Evolutionary conservation across 2,113 vertebrate genomes (phyloP).

Genomic region (Pangasianodon hypophthalmus): DNA sequence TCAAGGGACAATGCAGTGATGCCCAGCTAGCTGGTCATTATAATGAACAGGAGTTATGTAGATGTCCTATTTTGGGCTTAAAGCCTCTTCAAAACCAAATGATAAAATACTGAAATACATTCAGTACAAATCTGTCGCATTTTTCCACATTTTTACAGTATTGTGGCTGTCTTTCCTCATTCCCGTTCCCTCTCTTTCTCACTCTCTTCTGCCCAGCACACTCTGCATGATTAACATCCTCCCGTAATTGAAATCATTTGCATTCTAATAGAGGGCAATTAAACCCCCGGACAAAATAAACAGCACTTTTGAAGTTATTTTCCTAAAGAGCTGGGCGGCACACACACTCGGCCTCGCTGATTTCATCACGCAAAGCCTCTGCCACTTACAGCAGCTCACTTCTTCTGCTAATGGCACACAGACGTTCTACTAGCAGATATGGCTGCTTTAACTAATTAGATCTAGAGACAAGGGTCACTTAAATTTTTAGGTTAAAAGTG

Average conservation of each 20-base stretch:
- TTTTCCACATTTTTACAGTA: neutral
- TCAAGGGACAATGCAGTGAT: neutral
- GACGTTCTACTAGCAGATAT: slow-evolving; percentile 11
- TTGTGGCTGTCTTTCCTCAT: neutral
- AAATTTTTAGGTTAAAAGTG: neutral
- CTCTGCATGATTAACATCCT: slow-evolving; percentile 68
- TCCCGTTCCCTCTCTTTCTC: neutral
- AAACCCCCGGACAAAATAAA: slow-evolving; percentile 75
- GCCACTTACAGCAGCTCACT: neutral
- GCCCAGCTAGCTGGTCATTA: neutral
- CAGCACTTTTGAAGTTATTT: slow-evolving; percentile 70
- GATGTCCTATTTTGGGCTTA: neutral
- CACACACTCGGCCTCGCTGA: slow-evolving; percentile 37
- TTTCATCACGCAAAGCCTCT: slow-evolving; percentile 1
- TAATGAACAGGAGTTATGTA: neutral
- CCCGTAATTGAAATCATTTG: slow-evolving; percentile 76
- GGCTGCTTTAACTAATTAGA: neutral
- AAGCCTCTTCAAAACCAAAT: neutral
- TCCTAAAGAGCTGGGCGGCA: slow-evolving; percentile 67
- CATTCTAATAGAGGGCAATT: slow-evolving; percentile 80
- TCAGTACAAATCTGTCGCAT: neutral
- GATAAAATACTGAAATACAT: neutral
- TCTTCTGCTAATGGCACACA: neutral
- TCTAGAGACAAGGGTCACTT: neutral
- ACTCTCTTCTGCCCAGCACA: neutral